A percentile compares a stretch with the other conserved stretches of the same genome.
These are phyloP conservation scores for Onychorhynchus coronatus DNA, from an alignment of 2,113 vertebrate genomes.

Conservation along the genomic window DNA sequence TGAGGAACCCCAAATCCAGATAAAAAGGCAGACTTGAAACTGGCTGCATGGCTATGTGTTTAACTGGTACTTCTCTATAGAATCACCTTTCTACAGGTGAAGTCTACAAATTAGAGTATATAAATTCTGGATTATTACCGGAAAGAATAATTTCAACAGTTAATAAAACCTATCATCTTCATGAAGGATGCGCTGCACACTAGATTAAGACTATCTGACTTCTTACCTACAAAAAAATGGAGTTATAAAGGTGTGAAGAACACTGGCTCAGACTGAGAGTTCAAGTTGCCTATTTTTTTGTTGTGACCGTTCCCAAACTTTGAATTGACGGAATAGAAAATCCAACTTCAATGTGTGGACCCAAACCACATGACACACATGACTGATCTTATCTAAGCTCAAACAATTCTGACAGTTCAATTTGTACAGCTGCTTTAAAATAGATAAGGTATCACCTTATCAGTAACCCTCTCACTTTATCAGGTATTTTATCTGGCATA, in stretches of 20 bases:
- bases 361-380: background rate
- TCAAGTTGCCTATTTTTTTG: background rate
- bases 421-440: background rate
- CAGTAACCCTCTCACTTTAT: background rate
- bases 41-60: rapidly evolving
- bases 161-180: background rate
- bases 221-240: background rate
- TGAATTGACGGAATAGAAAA: background rate
- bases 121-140: background rate
- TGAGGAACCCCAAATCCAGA: background rate
- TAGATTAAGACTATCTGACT: background rate
- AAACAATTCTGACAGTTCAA: background rate
- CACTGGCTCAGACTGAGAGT: background rate
- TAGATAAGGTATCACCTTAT: background rate
- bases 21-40: background rate
- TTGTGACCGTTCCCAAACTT: background rate
- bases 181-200: background rate
- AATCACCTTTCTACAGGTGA: background rate
- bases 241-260: background rate
- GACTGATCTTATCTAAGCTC: background rate
- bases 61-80: background rate
- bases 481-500: background rate
- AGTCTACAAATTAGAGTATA: background rate
- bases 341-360: background rate
- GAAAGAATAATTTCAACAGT: background rate